phyloP scores from a whole-genome alignment of 2,888 invertebrate genomes.

The Mylabris sibirica region DNA sequence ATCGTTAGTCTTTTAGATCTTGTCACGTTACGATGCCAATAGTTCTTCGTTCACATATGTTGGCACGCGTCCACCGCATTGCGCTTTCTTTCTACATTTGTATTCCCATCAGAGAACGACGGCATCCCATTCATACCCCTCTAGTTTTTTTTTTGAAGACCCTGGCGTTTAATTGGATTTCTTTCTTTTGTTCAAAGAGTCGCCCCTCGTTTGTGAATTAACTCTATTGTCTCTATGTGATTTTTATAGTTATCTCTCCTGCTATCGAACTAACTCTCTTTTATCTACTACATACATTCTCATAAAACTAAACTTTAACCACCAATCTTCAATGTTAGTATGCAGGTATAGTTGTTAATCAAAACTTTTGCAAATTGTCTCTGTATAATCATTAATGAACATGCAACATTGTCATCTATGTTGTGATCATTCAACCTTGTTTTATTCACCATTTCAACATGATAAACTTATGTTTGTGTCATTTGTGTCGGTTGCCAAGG shows the following conservation, averaged over 20 bases:
- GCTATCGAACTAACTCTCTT: background rate
- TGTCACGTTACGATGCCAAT: constrained; percentile 30
- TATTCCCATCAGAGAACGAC: constrained; percentile 49
- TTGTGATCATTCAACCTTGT: background rate
- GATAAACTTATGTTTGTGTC: constrained; percentile 6
- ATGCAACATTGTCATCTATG: background rate
- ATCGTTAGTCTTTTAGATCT: background rate
- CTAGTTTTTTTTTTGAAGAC: constrained; percentile 47
- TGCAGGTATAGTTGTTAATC: background rate
- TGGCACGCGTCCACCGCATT: constrained; percentile 48
- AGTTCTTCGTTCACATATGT: constrained; percentile 43
- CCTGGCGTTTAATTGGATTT: constrained; percentile 60
- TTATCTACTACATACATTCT: background rate
- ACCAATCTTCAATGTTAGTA: background rate
- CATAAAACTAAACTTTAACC: background rate
- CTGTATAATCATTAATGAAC: constrained; percentile 5
- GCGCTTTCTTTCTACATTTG: constrained; percentile 49
- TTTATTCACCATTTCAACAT: background rate
- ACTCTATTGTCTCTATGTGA: constrained; percentile 54
- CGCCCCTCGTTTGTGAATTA: constrained; percentile 57
- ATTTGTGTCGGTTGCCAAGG: constrained; percentile 5
- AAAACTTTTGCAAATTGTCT: constrained; percentile 4
- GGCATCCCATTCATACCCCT: constrained; percentile 38
- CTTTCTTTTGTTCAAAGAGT: constrained; percentile 57
- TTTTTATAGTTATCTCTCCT: constrained; percentile 23